These are phyloP conservation scores for Bombycilla garrulus DNA, from an alignment of 2,113 vertebrate species.

Conservation along the genomic window DNA sequence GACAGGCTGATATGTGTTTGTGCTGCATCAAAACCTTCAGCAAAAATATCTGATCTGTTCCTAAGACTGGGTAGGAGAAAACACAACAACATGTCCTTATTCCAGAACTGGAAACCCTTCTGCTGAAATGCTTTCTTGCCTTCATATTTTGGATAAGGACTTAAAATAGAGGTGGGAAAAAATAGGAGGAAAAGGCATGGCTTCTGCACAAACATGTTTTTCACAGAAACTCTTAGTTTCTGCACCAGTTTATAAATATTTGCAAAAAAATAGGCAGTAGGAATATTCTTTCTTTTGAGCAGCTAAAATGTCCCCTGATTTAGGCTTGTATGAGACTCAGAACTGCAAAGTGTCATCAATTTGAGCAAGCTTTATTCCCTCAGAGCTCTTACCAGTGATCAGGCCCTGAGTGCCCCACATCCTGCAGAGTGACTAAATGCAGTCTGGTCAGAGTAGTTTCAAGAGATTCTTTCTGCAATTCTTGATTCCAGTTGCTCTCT, in stretches of 20 bases:
- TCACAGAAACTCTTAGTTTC: background rate
- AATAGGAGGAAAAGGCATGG: background rate
- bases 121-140: background rate
- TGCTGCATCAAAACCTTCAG: background rate
- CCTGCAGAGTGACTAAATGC: background rate
- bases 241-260: background rate
- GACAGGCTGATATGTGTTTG: background rate
- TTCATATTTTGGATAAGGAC: background rate
- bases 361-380: background rate
- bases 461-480: background rate
- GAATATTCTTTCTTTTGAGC: background rate
- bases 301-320: background rate
- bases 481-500: background rate
- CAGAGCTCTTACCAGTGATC: background rate
- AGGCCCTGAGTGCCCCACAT: background rate
- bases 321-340: background rate
- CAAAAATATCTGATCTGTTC: background rate
- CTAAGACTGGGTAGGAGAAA: background rate
- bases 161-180: slow-evolving; percentile 37
- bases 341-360: background rate
- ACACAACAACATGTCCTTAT: background rate
- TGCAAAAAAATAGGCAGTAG: background rate
- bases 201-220: background rate
- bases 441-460: background rate
- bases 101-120: slow-evolving; percentile 11